These are phyloP conservation scores for Lottia scabra DNA, from an alignment of 2,888 invertebrate genomes.

Conservation along the genomic window DNA sequence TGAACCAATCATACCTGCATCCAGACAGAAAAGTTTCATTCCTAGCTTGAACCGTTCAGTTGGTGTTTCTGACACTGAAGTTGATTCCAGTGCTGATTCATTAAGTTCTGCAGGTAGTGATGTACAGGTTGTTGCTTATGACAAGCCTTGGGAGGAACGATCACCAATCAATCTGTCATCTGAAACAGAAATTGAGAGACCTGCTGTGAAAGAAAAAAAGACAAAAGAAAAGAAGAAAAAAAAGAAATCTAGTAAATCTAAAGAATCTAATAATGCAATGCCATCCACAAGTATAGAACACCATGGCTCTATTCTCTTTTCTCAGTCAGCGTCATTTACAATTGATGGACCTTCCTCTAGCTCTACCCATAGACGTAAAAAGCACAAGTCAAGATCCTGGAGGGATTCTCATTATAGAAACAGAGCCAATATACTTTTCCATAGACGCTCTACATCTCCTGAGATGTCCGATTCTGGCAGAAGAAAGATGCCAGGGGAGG, in stretches of 20 bases:
- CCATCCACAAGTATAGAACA: neutral
- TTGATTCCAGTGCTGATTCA: conserved; percentile 12
- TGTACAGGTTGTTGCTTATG: conserved; percentile 74
- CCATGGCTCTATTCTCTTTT: neutral
- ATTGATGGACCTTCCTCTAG: neutral
- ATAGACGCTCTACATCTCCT: neutral
- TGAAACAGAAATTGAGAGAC: conserved; percentile 39
- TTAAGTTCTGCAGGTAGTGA: conserved; percentile 42
- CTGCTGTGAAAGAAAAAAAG: neutral
- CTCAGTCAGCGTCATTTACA: neutral
- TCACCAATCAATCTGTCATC: conserved; percentile 72
- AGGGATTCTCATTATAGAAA: neutral
- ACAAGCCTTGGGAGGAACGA: conserved; percentile 77
- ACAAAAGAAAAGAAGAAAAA: neutral
- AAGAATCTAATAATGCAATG: neutral
- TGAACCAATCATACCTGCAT: conserved; percentile 6
- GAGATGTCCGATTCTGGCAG: neutral
- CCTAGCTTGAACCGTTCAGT: conserved; percentile 6
- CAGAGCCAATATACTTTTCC: neutral
- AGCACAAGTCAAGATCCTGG: neutral
- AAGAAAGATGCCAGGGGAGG: neutral
- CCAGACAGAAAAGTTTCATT: neutral
- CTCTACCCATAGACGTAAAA: neutral
- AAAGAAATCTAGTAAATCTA: neutral
- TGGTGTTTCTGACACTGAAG: conserved; percentile 3